A percentile compares a stretch with the other conserved stretches of the same genome.
Conservation (phyloP, 1,140 invertebrate genomes). For the Saccostrea echinata region DNA sequence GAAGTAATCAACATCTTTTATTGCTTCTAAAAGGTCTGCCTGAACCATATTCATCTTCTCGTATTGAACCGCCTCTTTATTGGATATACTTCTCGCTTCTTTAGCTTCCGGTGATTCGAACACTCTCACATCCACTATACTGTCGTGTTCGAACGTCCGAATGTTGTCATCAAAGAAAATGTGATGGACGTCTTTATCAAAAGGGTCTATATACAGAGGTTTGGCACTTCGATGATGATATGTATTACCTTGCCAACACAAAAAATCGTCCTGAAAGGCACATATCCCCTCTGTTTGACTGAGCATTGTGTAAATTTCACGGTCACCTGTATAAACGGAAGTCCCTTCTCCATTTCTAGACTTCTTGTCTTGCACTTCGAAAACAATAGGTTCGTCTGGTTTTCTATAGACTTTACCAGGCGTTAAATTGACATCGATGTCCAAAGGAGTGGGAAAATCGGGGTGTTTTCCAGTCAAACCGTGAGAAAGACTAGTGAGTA, state of each 20-base stretch:
- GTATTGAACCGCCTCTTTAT: conserved; percentile 67
- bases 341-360: conserved; percentile 36
- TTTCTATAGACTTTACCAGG: conserved; percentile 64
- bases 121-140: conserved; percentile 75
- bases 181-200: conserved; percentile 72
- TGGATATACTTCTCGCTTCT: conserved; percentile 65
- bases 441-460: conserved; percentile 62
- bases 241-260: conserved; percentile 72
- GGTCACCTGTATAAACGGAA: conserved; percentile 56
- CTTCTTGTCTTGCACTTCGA: conserved; percentile 51
- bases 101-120: conserved; percentile 62
- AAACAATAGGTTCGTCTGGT: conserved; percentile 56
- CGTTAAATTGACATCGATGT: conserved; percentile 56
- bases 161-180: conserved; percentile 79
- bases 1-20: conserved; percentile 75
- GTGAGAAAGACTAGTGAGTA: conserved; percentile 69
- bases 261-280: conserved; percentile 76
- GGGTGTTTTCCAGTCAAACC: conserved; percentile 74
- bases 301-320: conserved; percentile 73
- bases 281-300: conserved; percentile 68
- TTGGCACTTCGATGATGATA: conserved; percentile 73
- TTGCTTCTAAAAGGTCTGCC: conserved; percentile 74
- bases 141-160: conserved; percentile 74
- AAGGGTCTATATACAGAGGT: conserved; percentile 75
- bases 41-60: conserved; percentile 77